A percentile compares a stretch with the other conserved stretches of the same genome.
phyloP scores from a whole-genome alignment of 2,113 vertebrate genomes.

The Chloroceryle aenea region DNA sequence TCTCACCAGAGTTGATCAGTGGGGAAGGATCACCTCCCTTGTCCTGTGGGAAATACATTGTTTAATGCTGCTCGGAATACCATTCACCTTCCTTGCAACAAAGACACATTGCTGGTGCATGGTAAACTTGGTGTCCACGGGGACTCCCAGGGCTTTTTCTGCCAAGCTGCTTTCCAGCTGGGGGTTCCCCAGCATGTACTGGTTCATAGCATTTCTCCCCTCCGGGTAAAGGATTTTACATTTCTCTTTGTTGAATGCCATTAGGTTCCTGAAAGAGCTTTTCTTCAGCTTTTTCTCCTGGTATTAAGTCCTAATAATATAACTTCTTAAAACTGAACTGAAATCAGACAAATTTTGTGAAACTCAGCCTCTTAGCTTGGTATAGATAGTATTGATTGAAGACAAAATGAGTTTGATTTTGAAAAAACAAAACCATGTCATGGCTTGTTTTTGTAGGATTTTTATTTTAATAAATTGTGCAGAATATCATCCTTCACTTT shows the following conservation, averaged over 20 bases:
- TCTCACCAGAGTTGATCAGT: not conserved
- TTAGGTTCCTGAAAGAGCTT: not conserved
- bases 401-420: not conserved
- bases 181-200: accelerated
- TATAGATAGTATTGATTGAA: not conserved
- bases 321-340: not conserved
- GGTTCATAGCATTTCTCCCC: not conserved
- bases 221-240: not conserved
- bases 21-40: not conserved
- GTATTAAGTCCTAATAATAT: not conserved
- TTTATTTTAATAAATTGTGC: not conserved
- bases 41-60: not conserved
- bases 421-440: not conserved
- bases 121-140: not conserved
- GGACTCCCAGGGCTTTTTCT: not conserved
- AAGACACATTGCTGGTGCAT: not conserved
- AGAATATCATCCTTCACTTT: not conserved
- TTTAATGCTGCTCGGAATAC: not conserved
- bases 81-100: not conserved
- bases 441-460: not conserved
- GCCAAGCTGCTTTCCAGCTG: not conserved
- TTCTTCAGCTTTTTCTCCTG: not conserved
- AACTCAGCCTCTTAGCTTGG: not conserved
- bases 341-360: not conserved
- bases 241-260: not conserved